phyloP scores from a whole-genome alignment of 2,888 invertebrate species.

The Exocentrus adspersus region DNA sequence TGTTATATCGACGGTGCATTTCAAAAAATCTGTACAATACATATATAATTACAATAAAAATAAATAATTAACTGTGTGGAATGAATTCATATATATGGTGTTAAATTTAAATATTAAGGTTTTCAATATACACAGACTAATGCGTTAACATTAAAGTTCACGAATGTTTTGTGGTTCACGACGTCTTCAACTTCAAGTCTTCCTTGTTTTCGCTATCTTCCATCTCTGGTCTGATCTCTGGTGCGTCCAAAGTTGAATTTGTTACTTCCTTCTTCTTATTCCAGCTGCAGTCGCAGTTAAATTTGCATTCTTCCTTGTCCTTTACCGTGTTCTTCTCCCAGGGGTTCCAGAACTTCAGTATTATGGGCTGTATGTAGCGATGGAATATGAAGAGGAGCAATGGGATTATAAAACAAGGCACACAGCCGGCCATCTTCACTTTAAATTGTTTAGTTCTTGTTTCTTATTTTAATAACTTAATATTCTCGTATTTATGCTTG shows the following conservation, averaged over 20 bases:
- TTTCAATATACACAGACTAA: too few relatives aligned
- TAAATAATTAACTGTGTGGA: background rate
- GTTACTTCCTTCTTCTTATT: slow-evolving; percentile 44
- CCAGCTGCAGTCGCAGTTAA: slow-evolving; percentile 50
- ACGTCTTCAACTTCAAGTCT: slow-evolving; percentile 15
- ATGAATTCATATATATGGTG: background rate
- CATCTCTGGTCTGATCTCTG: too few relatives aligned
- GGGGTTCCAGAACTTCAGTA: slow-evolving; percentile 84
- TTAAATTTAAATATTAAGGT: too few relatives aligned
- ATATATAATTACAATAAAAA: too few relatives aligned
- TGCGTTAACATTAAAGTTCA: too few relatives aligned
- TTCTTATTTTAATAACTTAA: too few relatives aligned
- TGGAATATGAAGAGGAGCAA: slow-evolving; percentile 85
- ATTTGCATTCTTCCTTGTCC: slow-evolving; percentile 44
- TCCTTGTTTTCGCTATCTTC: background rate
- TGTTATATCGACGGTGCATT: too few relatives aligned
- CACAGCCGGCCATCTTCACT: slow-evolving; percentile 67
- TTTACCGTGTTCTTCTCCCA: slow-evolving; percentile 67
- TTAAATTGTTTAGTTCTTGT: too few relatives aligned
- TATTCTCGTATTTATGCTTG: too few relatives aligned
- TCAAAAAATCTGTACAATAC: too few relatives aligned
- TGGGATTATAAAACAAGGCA: slow-evolving; percentile 88
- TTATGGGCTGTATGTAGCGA: slow-evolving; percentile 83
- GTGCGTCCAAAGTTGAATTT: background rate
- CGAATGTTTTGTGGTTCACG: too few relatives aligned